These are phyloP conservation scores for Caenorhabditis uteleia DNA, from an alignment of 2,888 invertebrate species.

Conservation along the genomic window DNA sequence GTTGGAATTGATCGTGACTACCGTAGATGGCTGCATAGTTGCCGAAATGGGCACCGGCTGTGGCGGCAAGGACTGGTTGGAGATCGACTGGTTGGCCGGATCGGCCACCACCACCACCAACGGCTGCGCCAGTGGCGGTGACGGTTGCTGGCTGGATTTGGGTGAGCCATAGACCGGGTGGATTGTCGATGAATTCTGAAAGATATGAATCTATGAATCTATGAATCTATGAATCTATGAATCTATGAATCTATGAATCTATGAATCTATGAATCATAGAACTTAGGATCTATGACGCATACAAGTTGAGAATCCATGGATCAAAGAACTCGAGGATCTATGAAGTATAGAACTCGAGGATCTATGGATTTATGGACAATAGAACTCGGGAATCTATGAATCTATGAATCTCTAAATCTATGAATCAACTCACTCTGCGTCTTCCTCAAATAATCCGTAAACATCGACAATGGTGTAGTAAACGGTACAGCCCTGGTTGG, in stretches of 20 bases:
- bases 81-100: slow-evolving; percentile 72
- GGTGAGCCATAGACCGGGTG: no score
- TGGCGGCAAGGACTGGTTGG: slow-evolving; percentile 52
- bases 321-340: no score
- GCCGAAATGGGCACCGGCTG: slow-evolving; percentile 56
- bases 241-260: background rate
- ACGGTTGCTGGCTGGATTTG: slow-evolving; percentile 57
- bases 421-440: slow-evolving; percentile 24
- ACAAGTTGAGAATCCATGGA: no score
- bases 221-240: no score
- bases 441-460: slow-evolving; percentile 46
- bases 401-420: no score
- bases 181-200: slow-evolving; percentile 21
- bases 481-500: slow-evolving; percentile 41
- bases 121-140: slow-evolving; percentile 68
- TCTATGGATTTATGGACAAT: no score
- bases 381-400: no score
- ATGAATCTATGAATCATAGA: background rate
- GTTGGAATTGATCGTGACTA: slow-evolving; percentile 73
- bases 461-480: slow-evolving; percentile 25
- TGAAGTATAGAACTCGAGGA: no score
- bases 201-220: background rate
- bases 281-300: slow-evolving; percentile 1
- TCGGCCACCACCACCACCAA: slow-evolving; percentile 72
- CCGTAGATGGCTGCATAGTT: slow-evolving; percentile 58